Percentiles rank a stretch among this genome's conserved stretches.
Conservation (phyloP, 1,140 invertebrate genomes). For the Trichogramma pretiosum region DNA sequence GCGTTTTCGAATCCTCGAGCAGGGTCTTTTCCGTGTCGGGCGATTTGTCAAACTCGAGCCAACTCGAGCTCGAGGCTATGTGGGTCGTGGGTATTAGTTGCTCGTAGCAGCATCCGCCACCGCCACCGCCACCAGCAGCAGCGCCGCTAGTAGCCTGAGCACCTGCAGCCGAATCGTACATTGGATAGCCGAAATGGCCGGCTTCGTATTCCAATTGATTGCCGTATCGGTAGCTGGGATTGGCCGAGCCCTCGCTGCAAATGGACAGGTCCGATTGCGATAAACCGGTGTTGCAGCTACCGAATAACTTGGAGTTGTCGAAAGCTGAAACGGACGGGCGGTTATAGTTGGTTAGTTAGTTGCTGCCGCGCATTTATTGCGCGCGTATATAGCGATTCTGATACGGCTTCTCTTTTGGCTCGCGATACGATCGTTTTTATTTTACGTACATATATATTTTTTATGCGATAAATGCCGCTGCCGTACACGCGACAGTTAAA, state of each 20-base stretch:
- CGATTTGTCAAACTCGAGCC: conserved; percentile 43
- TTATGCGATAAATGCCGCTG: too few relatives aligned
- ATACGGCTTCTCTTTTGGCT: too few relatives aligned
- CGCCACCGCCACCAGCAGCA: too few relatives aligned
- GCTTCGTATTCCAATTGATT: conserved; percentile 68
- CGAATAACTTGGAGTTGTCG: conserved; percentile 37
- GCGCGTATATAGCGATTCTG: too few relatives aligned
- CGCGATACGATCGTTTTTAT: too few relatives aligned
- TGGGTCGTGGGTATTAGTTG: neutral
- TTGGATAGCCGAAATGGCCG: conserved; percentile 58
- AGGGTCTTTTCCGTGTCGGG: conserved; percentile 40
- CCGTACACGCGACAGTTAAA: too few relatives aligned
- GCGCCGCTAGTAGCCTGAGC: too few relatives aligned
- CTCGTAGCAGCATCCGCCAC: too few relatives aligned
- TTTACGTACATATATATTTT: too few relatives aligned
- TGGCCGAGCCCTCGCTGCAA: conserved; percentile 57
- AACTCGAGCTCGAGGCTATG: conserved; percentile 5
- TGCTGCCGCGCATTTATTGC: too few relatives aligned
- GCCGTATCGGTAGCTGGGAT: conserved; percentile 65
- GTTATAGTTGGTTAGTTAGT: too few relatives aligned
- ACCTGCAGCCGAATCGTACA: conserved; percentile 32
- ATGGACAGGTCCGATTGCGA: conserved; percentile 68
- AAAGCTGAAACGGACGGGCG: too few relatives aligned
- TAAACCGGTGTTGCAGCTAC: conserved; percentile 57
- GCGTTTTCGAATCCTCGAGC: conserved; percentile 26